Percentiles rank a stretch among this genome's conserved stretches.
Conservation (phyloP, 2,113 vertebrate genomes). For the Takifugu flavidus region DNA sequence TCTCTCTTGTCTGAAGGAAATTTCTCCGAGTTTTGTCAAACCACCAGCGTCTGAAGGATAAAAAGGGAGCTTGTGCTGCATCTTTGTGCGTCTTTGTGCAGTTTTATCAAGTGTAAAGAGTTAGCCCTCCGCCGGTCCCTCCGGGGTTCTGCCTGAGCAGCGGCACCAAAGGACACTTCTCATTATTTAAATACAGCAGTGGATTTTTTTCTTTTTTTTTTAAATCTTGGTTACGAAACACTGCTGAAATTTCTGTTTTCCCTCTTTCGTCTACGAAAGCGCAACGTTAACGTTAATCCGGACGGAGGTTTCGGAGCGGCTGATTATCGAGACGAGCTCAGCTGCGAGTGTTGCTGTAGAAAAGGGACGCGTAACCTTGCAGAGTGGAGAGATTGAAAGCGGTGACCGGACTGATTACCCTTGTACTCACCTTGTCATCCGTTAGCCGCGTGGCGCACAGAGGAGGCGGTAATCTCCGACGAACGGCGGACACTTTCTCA, state of each 20-base stretch:
- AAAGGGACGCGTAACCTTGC: constrained; percentile 28
- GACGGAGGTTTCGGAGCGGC: constrained; percentile 39
- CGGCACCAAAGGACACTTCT: constrained; percentile 22
- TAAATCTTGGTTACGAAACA: constrained; percentile 38
- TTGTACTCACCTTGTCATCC: constrained; percentile 67
- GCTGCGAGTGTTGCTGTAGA: constrained; percentile 6
- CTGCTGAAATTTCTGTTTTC: background rate
- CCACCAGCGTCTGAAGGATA: background rate
- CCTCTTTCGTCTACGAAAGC: constrained; percentile 10
- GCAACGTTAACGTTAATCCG: constrained; percentile 22
- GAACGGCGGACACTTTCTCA: constrained; percentile 51
- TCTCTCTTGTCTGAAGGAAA: background rate
- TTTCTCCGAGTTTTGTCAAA: constrained; percentile 8
- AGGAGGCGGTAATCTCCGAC: constrained; percentile 20
- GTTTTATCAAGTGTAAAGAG: background rate
- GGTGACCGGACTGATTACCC: constrained; percentile 58
- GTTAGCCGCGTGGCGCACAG: constrained; percentile 40
- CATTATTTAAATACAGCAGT: constrained; percentile 25
- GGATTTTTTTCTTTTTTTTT: constrained; percentile 24
- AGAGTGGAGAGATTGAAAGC: constrained; percentile 46
- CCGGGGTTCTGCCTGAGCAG: constrained; percentile 28
- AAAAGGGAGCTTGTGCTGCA: background rate
- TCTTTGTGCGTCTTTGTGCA: background rate
- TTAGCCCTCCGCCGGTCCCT: too few species aligned
- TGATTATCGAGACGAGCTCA: constrained; percentile 25